Evolutionary conservation across 2,797 vertebrate species (phyloP).

Genomic region (Numenius phaeopus): DNA sequence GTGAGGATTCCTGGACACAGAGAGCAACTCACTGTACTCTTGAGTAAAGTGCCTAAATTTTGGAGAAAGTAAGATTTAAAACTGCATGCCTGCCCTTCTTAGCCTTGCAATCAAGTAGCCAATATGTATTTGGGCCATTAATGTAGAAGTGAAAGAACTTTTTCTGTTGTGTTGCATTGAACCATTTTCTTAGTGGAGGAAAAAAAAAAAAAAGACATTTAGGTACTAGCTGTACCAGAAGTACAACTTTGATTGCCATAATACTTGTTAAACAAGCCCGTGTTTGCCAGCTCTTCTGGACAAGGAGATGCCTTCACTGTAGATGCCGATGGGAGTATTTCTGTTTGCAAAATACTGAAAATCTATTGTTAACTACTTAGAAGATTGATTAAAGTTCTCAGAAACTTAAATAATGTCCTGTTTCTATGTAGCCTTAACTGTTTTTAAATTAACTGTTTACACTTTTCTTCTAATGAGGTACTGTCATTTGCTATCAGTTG

Average conservation of each 20-base stretch:
- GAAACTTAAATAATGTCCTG: not conserved
- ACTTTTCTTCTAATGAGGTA: not conserved
- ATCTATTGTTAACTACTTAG: not conserved
- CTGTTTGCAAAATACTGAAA: not conserved
- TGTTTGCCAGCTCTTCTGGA: not conserved
- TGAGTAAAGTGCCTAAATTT: not conserved
- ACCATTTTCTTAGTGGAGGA: not conserved
- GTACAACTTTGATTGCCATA: not conserved
- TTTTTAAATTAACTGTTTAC: not conserved
- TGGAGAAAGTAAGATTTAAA: not conserved
- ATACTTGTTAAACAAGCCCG: not conserved
- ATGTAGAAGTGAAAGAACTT: not conserved
- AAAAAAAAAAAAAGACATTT: not conserved
- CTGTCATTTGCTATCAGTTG: not conserved
- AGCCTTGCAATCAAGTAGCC: not conserved
- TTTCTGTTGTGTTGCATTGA: not conserved
- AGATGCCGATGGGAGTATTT: not conserved
- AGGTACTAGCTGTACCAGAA: not conserved
- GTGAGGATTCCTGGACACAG: not conserved
- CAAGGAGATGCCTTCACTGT: not conserved
- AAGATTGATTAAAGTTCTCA: not conserved
- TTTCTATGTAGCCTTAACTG: not conserved
- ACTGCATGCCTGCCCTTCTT: not conserved
- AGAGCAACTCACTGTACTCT: not conserved
- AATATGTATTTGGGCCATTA: not conserved